phyloP scores from a whole-genome alignment of 2,888 invertebrate species.

The Drosophila vallismaia region DNA sequence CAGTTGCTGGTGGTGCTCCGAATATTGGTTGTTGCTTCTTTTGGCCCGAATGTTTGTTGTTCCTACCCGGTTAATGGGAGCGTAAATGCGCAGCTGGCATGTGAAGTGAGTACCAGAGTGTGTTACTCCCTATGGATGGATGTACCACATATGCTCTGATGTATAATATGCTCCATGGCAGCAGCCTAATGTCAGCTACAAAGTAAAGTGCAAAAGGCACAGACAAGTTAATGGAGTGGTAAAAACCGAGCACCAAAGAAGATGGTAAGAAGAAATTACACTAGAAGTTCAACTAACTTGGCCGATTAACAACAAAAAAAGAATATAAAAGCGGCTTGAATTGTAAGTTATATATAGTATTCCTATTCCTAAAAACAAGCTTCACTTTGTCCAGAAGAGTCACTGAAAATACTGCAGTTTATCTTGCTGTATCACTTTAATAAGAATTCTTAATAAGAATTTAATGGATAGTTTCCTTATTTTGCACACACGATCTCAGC shows the following conservation, averaged over 20 bases:
- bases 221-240: constrained; percentile 72
- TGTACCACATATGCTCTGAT: constrained; percentile 11
- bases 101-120: constrained; percentile 55
- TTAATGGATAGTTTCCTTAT: constrained; percentile 13
- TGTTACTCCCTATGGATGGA: constrained; percentile 27
- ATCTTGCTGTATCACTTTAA: not conserved
- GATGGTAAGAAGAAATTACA: constrained; percentile 26
- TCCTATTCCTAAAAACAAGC: not conserved
- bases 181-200: constrained; percentile 69
- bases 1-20: constrained; percentile 35
- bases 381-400: not conserved
- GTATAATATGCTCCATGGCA: constrained; percentile 16
- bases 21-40: constrained; percentile 16
- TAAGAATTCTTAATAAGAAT: not conserved
- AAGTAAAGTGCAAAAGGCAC: constrained; percentile 71
- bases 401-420: not conserved
- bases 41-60: constrained; percentile 46
- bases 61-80: constrained; percentile 74
- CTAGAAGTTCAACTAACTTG: constrained; percentile 47
- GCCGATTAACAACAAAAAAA: constrained; percentile 13
- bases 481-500: constrained; percentile 33
- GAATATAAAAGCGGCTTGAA: constrained; percentile 18
- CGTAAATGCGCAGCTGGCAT: constrained; percentile 78
- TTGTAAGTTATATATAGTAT: constrained; percentile 8
- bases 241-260: constrained; percentile 46